phyloP scores from a whole-genome alignment of 2,888 invertebrate genomes.

The Yponomeuta evonymella region DNA sequence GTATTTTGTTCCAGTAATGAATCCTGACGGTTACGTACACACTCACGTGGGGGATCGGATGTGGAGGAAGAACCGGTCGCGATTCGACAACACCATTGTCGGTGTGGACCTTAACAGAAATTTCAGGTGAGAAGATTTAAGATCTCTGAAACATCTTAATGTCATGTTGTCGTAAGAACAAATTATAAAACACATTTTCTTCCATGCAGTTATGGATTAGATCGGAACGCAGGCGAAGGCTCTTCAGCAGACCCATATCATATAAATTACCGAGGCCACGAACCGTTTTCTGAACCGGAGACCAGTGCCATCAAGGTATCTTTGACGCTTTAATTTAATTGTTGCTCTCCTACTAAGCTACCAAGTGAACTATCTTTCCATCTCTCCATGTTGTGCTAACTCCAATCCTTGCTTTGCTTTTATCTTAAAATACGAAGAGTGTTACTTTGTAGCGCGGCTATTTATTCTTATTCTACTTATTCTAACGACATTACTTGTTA shows the following conservation, averaged over 20 bases:
- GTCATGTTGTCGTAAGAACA: too few relatives aligned
- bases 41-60: slow-evolving; percentile 85
- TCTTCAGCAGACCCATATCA: slow-evolving; percentile 49
- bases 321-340: background rate
- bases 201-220: slow-evolving; percentile 21
- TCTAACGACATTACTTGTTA: too few relatives aligned
- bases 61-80: slow-evolving; percentile 86
- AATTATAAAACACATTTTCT: background rate
- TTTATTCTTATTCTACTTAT: too few relatives aligned
- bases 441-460: too few relatives aligned
- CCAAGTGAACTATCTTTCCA: too few relatives aligned
- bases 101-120: slow-evolving; percentile 92
- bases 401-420: too few relatives aligned
- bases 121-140: slow-evolving; percentile 74
- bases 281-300: slow-evolving; percentile 65
- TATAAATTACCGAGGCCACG: slow-evolving; percentile 50
- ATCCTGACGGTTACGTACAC: slow-evolving; percentile 92
- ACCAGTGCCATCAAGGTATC: slow-evolving; percentile 54
- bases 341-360: too few relatives aligned
- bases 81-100: slow-evolving; percentile 67
- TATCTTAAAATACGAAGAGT: too few relatives aligned
- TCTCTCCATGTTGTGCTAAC: too few relatives aligned
- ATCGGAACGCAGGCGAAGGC: slow-evolving; percentile 48
- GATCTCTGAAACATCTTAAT: too few relatives aligned
- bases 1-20: slow-evolving; percentile 83